Percentiles rank a stretch among this genome's conserved stretches.
phyloP scores from a whole-genome alignment of 1,140 invertebrate genomes.

The Amphibalanus amphitrite region DNA sequence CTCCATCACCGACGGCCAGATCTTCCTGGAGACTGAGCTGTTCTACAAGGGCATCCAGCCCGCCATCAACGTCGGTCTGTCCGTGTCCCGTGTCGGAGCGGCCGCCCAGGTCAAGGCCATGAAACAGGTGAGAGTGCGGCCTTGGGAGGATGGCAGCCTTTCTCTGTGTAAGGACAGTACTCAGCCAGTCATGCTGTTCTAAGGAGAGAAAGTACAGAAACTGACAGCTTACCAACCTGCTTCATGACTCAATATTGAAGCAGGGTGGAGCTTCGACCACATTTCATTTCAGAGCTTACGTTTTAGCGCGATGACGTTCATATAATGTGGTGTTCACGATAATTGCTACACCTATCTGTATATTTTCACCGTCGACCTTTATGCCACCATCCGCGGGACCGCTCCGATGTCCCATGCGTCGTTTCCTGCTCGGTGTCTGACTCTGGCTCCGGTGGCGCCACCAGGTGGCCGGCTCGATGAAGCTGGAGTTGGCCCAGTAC shows the following conservation, averaged over 20 bases:
- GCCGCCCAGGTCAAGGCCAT: slow-evolving; percentile 99
- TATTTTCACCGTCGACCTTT: no score
- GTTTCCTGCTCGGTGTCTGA: no score
- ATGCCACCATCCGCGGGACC: no score
- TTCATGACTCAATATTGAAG: no score
- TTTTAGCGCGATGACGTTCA: no score
- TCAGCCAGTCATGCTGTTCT: background rate
- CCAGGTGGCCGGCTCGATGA: slow-evolving; percentile 98
- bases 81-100: slow-evolving; percentile 97
- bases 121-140: slow-evolving; percentile 63
- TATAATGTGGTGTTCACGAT: no score
- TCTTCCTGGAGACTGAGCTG: slow-evolving; percentile 99
- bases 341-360: no score
- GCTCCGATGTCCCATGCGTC: no score
- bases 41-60: slow-evolving; percentile 99
- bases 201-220: background rate
- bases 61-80: slow-evolving; percentile 99
- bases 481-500: slow-evolving; percentile 98
- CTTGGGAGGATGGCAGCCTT: background rate
- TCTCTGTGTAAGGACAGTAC: background rate
- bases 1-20: slow-evolving; percentile 99
- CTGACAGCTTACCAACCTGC: no score
- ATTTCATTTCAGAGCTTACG: no score
- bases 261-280: no score
- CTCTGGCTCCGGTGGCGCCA: background rate